phyloP scores from a whole-genome alignment of 2,113 vertebrate species.

The Xiphophorus couchianus region DNA sequence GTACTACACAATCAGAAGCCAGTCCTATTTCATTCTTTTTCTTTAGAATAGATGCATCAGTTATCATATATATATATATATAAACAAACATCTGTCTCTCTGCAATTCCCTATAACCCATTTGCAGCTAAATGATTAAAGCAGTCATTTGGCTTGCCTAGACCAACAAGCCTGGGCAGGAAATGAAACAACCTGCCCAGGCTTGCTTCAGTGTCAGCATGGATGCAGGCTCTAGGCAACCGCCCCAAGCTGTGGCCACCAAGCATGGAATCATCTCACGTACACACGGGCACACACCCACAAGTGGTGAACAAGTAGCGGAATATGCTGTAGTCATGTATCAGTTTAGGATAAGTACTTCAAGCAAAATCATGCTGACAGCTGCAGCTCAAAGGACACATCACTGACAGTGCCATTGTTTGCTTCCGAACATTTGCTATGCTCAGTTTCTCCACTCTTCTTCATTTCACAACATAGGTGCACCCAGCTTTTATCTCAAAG shows the following conservation, averaged over 20 bases:
- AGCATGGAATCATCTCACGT: conserved; percentile 7
- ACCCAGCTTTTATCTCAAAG: conserved; percentile 61
- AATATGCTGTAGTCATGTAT: conserved; percentile 17
- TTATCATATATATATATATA: neutral
- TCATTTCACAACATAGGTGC: conserved; percentile 30
- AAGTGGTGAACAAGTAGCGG: neutral
- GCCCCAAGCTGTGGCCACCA: conserved; percentile 30
- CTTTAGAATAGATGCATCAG: too few relatives aligned
- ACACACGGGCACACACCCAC: neutral
- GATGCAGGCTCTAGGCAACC: conserved; percentile 53
- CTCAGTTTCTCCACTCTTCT: conserved; percentile 34
- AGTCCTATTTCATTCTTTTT: neutral
- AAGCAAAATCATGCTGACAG: conserved; percentile 32
- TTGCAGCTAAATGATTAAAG: conserved; percentile 48
- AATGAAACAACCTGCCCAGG: conserved; percentile 57
- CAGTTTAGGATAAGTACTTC: neutral
- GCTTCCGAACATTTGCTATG: conserved; percentile 10
- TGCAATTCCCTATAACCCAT: conserved; percentile 35
- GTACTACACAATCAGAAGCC: neutral
- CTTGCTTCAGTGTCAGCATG: conserved; percentile 57
- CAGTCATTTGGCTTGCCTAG: conserved; percentile 8
- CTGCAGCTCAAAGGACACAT: conserved; percentile 4
- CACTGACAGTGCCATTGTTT: neutral
- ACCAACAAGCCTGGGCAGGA: conserved; percentile 5
- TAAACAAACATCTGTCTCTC: conserved; percentile 34